Evolutionary conservation across 2,113 vertebrate species (phyloP), one percentile per base, ranked within the genome.

Genomic region (Indicator maculatus): DNA sequence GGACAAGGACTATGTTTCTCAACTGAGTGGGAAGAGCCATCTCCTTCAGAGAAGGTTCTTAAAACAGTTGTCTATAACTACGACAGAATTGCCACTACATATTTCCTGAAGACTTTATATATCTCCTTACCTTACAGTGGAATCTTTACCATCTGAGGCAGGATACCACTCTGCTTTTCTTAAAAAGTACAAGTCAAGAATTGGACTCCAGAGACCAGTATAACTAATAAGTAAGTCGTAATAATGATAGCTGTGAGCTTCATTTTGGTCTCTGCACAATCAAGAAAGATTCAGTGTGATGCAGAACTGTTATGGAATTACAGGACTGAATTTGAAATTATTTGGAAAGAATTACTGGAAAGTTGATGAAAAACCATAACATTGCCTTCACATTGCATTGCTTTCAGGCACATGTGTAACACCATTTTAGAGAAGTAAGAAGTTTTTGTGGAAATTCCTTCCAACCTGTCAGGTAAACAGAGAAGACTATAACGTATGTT

Each of bases 11-110:
- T 9, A 30, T 30, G 16, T 60, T 79, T 83, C 53, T 76, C 20
- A 75, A 23, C 14, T 36, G 33, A 16, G 2, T 9, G 45, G 10
- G 23, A 21, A 82, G 63, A 0, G 5, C 0, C 5, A 4, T 47
- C 2, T 80, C 15, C 7, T 75, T 75, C 38, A 60, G 7, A 3
- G 16, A 1, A 89, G 50, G 2, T 30, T 28, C 66, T 83, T 83
- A 73, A 1, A 59, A 27, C 9, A 55, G 5, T 58, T 55, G 71
- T 8, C 6, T 71, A 24, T 28, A 88, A 26, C 20, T 19, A 61
- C n/a, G 15, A 9, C 6, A 56, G 27, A n/a, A 56, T 55, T 83
- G 16, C 11, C 10, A 63, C 18, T 10, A 39, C 11, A 31, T 11
- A 24, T 5, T 11, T 50, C 23, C 13, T 36, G 60, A 52, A 44